Base-by-base conservation (phyloP, 2,888 invertebrate species). In the Caenorhabditis zanzibari region DNA sequence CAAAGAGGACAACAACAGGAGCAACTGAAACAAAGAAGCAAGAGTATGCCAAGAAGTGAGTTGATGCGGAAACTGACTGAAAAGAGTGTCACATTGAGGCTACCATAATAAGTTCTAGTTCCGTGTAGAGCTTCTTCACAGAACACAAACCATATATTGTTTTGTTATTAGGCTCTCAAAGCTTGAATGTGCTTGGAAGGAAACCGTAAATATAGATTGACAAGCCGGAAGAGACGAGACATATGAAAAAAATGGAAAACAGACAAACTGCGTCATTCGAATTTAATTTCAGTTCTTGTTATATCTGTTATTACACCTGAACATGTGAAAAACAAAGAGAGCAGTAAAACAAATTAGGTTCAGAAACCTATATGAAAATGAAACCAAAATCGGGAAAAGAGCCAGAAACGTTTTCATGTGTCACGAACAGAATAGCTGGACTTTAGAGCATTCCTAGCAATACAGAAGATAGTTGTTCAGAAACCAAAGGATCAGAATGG, bases 41-140 rank as follows among this genome's bases (percentile, higher is more conserved):
- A 72, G 41, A 85, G 85, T 66, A 58, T 87, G 61, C 87, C 87
- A 12, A 68, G 81, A 81, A 80, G 87, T 87, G 54, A 81, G 85
- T 81, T 63, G n/a, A 54, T 1, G 71, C 71, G 64, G 71, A 79
- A 79, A 32, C 24, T 59, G 32, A 73, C 16, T n/a, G 26, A 58
- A 58, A n/a, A 52, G n/a, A 22, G 52, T 44, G 32, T 35, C 24
- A 69, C 71, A 6, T 6, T 6, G 12, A 38, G 54, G 54, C 32
- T 12, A 75, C 56, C 61, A 16, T 58, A 58, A 35, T 73, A 44
- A 26, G 52, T 63, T 22, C 22, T 54, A 1, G 56, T 61, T 63
- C 41, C 22, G n/a, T 58, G 22, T 58, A 44, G n/a, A 44, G 35
- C 16, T 44, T 54, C n/a, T 1, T 54, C 22, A 44, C 28, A 35